Conservation (phyloP, 2,113 vertebrate species). For the Pyxicephalus adspersus region DNA sequence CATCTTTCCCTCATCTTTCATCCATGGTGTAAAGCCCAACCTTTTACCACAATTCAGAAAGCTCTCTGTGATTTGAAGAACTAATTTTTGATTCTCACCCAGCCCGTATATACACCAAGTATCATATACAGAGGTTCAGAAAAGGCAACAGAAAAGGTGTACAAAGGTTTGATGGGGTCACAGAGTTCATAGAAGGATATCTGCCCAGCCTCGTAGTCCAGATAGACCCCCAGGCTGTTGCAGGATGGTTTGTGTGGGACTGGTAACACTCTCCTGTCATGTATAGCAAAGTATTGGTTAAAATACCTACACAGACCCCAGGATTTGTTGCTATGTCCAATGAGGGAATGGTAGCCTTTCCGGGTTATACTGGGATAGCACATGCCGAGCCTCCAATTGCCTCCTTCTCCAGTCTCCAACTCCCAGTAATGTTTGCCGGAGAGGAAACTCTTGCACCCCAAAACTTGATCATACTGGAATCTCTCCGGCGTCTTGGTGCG, state of each 20-base stretch:
- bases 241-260: slow-evolving; percentile 15
- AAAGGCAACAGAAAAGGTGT: slow-evolving; percentile 18
- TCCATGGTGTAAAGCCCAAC: too few species aligned
- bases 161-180: slow-evolving; percentile 11
- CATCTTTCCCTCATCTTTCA: too few species aligned
- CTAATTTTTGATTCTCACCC: slow-evolving; percentile 21
- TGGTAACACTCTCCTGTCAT: not conserved
- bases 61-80: not conserved
- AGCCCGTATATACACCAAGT: slow-evolving; percentile 19
- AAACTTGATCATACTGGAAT: slow-evolving; percentile 31
- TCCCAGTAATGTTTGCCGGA: slow-evolving; percentile 43
- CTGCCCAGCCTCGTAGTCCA: slow-evolving; percentile 40
- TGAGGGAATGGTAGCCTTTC: slow-evolving; percentile 10
- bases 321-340: slow-evolving; percentile 46
- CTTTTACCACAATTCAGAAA: too few species aligned
- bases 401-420: not conserved
- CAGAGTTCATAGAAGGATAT: slow-evolving; percentile 35
- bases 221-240: slow-evolving; percentile 7
- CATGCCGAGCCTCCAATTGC: slow-evolving; percentile 36
- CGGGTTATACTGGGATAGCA: slow-evolving; percentile 12
- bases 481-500: slow-evolving; percentile 29
- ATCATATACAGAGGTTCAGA: slow-evolving; percentile 10
- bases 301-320: slow-evolving; percentile 24
- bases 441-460: slow-evolving; percentile 21
- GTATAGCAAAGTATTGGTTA: slow-evolving; percentile 13